Percentiles rank a stretch among this genome's conserved stretches.
Conservation (phyloP, 1,140 invertebrate genomes). For the Caerostris darwini region DNA sequence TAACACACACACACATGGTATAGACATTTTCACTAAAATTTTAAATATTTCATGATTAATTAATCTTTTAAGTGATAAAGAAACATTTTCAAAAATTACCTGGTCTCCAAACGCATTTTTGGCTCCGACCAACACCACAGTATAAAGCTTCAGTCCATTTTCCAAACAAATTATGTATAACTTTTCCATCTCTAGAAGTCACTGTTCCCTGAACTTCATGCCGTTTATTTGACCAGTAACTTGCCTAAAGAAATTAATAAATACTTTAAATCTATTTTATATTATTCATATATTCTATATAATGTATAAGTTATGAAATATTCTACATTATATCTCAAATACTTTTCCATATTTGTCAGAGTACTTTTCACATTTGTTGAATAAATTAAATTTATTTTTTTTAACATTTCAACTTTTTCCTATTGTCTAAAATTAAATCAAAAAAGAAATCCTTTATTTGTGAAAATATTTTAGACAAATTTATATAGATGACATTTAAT, state of each 20-base stretch:
- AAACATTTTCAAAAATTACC: conserved; percentile 81
- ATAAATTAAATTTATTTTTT: no score
- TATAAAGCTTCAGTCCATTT: conserved; percentile 92
- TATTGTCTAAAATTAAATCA: no score
- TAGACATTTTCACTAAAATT: background rate
- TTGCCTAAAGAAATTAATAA: conserved; percentile 84
- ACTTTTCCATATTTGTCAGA: no score
- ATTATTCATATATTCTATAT: no score
- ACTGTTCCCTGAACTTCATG: conserved; percentile 90
- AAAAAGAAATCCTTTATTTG: no score
- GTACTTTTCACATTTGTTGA: no score
- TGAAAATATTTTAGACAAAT: no score
- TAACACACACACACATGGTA: background rate
- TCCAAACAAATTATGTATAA: conserved; percentile 87
- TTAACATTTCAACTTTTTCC: no score
- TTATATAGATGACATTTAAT: no score
- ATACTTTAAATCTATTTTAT: background rate
- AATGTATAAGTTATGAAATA: no score
- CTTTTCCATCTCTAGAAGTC: conserved; percentile 84
- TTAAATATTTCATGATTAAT: conserved; percentile 3
- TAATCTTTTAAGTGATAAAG: background rate
- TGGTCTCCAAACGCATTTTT: conserved; percentile 89
- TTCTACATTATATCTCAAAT: no score
- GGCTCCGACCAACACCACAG: conserved; percentile 88
- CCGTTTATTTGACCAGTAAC: conserved; percentile 89